Percentiles rank a stretch among this genome's conserved stretches.
Conservation (phyloP, 2,113 vertebrate species). For the Cephalopterus ornatus region DNA sequence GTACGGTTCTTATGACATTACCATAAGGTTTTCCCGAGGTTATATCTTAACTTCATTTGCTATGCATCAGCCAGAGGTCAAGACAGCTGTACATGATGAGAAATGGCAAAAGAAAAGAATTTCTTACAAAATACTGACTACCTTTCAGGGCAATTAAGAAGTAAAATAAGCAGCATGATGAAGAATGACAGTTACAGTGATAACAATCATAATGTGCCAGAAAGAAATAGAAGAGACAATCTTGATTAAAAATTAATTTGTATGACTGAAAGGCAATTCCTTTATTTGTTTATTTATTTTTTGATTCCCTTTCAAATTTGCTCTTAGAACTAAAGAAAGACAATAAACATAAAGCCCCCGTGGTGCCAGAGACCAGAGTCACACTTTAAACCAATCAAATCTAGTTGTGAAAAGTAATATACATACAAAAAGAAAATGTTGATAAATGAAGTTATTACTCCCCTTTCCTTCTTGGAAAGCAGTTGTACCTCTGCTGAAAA, state of each 20-base stretch:
- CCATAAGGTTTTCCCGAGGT: background rate
- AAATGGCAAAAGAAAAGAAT: background rate
- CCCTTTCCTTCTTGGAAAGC: background rate
- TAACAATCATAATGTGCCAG: background rate
- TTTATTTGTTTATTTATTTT: background rate
- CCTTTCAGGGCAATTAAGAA: background rate
- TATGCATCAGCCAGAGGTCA: background rate
- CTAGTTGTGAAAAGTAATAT: background rate
- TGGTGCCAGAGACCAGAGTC: background rate
- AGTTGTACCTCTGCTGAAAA: background rate
- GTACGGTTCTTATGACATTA: background rate
- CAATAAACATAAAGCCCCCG: background rate
- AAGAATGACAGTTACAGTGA: background rate
- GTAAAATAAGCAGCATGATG: background rate
- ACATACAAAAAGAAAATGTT: background rate
- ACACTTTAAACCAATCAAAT: background rate
- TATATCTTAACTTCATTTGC: background rate
- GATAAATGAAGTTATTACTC: background rate
- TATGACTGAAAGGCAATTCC: background rate
- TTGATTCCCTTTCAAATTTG: background rate
- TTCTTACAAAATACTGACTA: background rate
- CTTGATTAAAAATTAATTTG: background rate
- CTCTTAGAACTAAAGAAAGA: background rate
- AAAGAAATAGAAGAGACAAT: conserved; percentile 1
- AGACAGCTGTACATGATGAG: background rate